phyloP scores from a whole-genome alignment of 2,113 vertebrate species.

The Peromyscus maniculatus region DNA sequence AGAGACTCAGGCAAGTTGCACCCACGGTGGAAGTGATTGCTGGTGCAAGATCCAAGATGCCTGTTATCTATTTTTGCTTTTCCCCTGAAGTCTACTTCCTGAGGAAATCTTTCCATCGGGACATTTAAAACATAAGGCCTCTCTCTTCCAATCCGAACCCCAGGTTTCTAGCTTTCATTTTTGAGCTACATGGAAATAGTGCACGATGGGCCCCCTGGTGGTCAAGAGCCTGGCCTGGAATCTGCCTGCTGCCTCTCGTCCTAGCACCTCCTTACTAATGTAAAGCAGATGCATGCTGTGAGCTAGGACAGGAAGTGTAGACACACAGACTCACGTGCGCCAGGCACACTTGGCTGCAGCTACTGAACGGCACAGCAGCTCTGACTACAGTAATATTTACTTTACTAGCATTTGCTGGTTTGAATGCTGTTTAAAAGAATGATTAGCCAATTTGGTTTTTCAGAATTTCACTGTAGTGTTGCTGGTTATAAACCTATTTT shows the following conservation, averaged over 20 bases:
- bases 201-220: fast-evolving
- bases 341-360: too few species aligned
- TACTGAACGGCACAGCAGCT: too few species aligned
- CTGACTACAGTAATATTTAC: fast-evolving
- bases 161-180: background rate
- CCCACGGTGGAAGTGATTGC: background rate
- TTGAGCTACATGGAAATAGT: background rate
- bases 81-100: background rate
- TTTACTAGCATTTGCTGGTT: background rate
- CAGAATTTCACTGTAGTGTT: background rate
- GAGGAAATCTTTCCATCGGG: background rate
- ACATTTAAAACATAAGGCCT: too few species aligned
- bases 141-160: background rate
- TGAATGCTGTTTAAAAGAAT: slow-evolving; percentile 6
- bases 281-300: background rate
- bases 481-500: background rate
- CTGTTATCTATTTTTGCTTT: background rate
- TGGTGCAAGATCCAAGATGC: background rate
- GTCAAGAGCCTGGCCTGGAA: background rate
- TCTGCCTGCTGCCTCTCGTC: too few species aligned
- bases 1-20: fast-evolving
- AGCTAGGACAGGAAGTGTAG: background rate
- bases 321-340: fast-evolving
- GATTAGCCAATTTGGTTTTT: background rate
- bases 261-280: background rate